These are phyloP conservation scores for Morinoia aosen DNA, from an alignment of 2,888 invertebrate species.

Conservation along the genomic window DNA sequence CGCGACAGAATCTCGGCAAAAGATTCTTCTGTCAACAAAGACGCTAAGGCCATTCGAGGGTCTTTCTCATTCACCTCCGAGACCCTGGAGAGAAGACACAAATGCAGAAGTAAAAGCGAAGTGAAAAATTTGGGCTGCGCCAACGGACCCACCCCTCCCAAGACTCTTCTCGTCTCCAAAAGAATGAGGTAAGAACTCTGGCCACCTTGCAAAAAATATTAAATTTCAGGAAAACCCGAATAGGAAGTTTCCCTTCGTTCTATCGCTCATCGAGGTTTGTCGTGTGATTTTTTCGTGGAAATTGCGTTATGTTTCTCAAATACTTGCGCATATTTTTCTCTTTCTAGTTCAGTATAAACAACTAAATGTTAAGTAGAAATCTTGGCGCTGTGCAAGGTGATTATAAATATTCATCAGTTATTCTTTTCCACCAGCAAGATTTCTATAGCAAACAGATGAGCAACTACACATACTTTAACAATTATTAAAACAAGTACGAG, in stretches of 20 bases:
- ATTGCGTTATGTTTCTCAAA: background rate
- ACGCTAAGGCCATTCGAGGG: background rate
- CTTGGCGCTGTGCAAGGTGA: too few relatives aligned
- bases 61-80: slow-evolving; percentile 27
- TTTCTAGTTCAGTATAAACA: background rate
- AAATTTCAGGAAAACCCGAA: background rate
- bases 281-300: background rate
- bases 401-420: background rate
- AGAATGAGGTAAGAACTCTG: slow-evolving; percentile 28
- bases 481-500: too few relatives aligned
- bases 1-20: slow-evolving; percentile 5
- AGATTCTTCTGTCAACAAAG: slow-evolving; percentile 27
- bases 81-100: slow-evolving; percentile 36
- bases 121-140: background rate
- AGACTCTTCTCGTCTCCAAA: background rate
- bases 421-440: background rate
- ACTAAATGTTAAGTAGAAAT: background rate
- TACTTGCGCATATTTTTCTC: background rate
- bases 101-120: slow-evolving; percentile 13
- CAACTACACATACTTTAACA: too few relatives aligned
- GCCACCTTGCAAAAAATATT: background rate
- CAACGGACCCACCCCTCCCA: background rate
- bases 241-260: background rate
- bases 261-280: background rate
- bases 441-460: too few relatives aligned